A percentile compares a stretch with the other conserved stretches of the same genome.
Conservation (phyloP, 2,797 vertebrate genomes). For the Propithecus deckenii region DNA sequence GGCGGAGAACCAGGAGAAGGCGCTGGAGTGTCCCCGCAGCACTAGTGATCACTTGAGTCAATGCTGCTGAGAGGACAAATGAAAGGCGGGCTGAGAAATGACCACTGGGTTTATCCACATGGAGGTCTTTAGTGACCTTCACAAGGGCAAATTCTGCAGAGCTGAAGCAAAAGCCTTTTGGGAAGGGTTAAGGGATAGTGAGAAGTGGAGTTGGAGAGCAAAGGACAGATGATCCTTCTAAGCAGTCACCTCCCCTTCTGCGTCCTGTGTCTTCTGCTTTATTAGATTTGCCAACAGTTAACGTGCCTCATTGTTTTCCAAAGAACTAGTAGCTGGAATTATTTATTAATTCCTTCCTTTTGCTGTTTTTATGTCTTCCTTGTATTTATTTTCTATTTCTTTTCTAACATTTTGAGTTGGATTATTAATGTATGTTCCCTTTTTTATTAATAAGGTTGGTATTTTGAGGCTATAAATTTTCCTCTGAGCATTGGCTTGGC, state of each 20-base stretch:
- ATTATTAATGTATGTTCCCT: neutral
- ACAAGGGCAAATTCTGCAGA: neutral
- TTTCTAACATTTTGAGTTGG: neutral
- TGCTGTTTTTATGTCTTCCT: neutral
- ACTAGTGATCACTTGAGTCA: too few relatives aligned
- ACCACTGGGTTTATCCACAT: too few relatives aligned
- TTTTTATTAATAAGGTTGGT: neutral
- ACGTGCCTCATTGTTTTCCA: neutral
- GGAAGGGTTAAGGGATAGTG: fast-evolving
- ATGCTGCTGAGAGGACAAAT: neutral
- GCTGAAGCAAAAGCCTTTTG: neutral
- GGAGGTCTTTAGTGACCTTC: neutral
- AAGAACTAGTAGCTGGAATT: neutral
- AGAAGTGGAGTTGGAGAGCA: neutral
- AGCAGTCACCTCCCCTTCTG: fast-evolving
- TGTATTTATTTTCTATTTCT: neutral
- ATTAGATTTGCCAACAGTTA: neutral
- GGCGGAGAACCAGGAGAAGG: neutral
- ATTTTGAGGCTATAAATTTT: neutral
- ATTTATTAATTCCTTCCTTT: neutral
- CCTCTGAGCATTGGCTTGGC: neutral
- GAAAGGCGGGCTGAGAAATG: fast-evolving
- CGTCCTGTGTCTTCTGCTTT: neutral
- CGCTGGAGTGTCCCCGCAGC: fast-evolving
- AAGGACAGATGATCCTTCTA: neutral